Conservation (phyloP, 2,888 invertebrate genomes). For the Rosalia funebris region DNA sequence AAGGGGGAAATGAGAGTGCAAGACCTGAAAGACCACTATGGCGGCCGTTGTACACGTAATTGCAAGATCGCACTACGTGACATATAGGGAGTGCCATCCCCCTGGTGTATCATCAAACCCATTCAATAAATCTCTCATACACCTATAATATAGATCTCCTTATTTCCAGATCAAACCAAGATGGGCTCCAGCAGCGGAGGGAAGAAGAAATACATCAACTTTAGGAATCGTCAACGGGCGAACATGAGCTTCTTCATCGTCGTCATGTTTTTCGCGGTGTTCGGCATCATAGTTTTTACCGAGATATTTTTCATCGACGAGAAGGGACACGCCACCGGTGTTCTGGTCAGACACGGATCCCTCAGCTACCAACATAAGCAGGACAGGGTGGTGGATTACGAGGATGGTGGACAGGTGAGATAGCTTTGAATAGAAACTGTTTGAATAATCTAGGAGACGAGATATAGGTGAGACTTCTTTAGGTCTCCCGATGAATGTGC, state of each 20-base stretch:
- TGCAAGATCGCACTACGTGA: too few relatives aligned
- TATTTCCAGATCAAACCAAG: constrained; percentile 19
- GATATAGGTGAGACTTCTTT: too few relatives aligned
- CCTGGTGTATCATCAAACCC: too few relatives aligned
- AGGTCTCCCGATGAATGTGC: too few relatives aligned
- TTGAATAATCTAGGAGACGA: too few relatives aligned
- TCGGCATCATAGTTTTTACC: constrained; percentile 86
- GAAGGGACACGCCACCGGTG: constrained; percentile 67
- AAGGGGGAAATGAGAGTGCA: too few relatives aligned
- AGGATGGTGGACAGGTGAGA: constrained; percentile 70
- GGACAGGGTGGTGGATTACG: constrained; percentile 75
- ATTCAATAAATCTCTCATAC: too few relatives aligned
- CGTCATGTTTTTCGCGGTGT: constrained; percentile 89
- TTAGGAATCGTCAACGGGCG: constrained; percentile 78
- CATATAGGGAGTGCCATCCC: too few relatives aligned
- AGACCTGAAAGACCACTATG: too few relatives aligned
- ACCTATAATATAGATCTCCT: too few relatives aligned
- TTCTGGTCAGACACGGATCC: constrained; percentile 67
- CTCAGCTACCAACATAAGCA: constrained; percentile 66
- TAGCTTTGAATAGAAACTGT: background rate
- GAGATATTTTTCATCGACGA: constrained; percentile 81
- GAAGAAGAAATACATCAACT: constrained; percentile 55
- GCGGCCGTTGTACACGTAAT: too few relatives aligned
- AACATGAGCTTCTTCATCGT: constrained; percentile 91
- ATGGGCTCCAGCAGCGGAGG: constrained; percentile 60